These are phyloP conservation scores for Microplitis deprimator DNA, from an alignment of 2,888 invertebrate species.

Conservation along the genomic window DNA sequence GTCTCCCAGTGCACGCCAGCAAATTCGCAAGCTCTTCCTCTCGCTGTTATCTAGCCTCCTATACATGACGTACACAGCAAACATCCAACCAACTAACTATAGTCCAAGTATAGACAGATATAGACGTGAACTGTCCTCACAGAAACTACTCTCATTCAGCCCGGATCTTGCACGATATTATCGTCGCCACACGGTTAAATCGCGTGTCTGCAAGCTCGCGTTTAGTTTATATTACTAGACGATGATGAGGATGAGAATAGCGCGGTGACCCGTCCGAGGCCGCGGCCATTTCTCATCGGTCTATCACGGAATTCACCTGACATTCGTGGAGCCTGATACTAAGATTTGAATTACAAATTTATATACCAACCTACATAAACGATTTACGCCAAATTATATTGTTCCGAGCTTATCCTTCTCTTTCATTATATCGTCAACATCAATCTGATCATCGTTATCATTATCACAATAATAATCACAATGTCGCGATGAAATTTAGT, in stretches of 20 bases:
- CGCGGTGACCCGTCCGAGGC: constrained; percentile 36
- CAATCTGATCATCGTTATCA: too few relatives aligned
- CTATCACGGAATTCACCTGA: constrained; percentile 48
- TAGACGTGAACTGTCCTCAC: not conserved
- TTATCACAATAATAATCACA: too few relatives aligned
- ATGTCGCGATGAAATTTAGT: not conserved
- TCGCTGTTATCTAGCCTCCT: not conserved
- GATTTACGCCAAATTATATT: constrained; percentile 10
- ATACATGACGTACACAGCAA: not conserved
- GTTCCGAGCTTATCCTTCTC: constrained; percentile 26
- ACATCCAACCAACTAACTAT: not conserved
- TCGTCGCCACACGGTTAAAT: constrained; percentile 34
- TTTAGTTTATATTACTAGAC: constrained; percentile 7
- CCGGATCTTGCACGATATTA: constrained; percentile 34
- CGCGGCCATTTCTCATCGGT: constrained; percentile 52
- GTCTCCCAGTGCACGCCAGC: not conserved
- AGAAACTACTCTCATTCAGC: constrained; percentile 5
- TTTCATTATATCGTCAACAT: not conserved
- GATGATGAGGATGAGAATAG: not conserved
- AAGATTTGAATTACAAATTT: constrained; percentile 68
- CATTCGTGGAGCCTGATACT: constrained; percentile 46
- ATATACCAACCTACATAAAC: constrained; percentile 30
- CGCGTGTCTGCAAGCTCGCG: constrained; percentile 43
- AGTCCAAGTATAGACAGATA: not conserved
- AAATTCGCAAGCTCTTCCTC: constrained; percentile 15